Percentiles rank a stretch among this genome's conserved stretches.
Conservation (phyloP, 1,140 invertebrate genomes). For the Dendrolimus punctatus region DNA sequence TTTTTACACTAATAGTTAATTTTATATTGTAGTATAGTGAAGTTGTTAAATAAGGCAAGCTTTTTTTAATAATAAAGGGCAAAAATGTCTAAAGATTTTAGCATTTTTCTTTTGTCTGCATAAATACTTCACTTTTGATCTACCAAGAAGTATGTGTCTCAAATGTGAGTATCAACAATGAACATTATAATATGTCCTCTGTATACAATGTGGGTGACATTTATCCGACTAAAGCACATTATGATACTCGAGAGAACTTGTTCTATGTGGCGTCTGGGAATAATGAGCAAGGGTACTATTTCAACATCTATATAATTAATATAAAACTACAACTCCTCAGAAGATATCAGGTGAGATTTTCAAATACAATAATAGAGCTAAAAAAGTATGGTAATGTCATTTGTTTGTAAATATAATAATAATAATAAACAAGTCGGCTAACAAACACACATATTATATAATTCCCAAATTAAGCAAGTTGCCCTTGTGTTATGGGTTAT, state of each 20-base stretch:
- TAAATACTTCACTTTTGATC: slow-evolving; percentile 32
- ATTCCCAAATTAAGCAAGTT: too few relatives aligned
- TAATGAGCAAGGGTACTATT: slow-evolving; percentile 36
- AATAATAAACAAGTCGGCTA: too few relatives aligned
- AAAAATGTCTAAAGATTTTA: slow-evolving; percentile 5
- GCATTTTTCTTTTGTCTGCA: slow-evolving; percentile 12
- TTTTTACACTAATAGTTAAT: too few relatives aligned
- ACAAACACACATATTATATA: too few relatives aligned
- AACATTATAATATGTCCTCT: slow-evolving; percentile 32
- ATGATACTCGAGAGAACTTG: slow-evolving; percentile 42
- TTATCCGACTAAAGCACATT: slow-evolving; percentile 45
- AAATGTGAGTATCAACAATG: slow-evolving; percentile 39
- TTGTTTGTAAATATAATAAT: too few relatives aligned
- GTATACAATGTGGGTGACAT: slow-evolving; percentile 33
- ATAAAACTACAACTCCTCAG: slow-evolving; percentile 24
- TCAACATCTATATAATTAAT: slow-evolving; percentile 38
- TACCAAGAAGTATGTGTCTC: slow-evolving; percentile 31
- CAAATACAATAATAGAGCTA: background rate
- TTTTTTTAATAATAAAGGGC: background rate
- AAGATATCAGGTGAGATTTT: slow-evolving; percentile 37
- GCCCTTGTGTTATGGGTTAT: too few relatives aligned
- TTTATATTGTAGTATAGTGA: too few relatives aligned
- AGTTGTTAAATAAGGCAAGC: too few relatives aligned
- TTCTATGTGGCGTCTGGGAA: slow-evolving; percentile 42
- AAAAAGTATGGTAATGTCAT: too few relatives aligned